Base-by-base conservation (phyloP, 1,140 invertebrate species). In the Samia ricini region DNA sequence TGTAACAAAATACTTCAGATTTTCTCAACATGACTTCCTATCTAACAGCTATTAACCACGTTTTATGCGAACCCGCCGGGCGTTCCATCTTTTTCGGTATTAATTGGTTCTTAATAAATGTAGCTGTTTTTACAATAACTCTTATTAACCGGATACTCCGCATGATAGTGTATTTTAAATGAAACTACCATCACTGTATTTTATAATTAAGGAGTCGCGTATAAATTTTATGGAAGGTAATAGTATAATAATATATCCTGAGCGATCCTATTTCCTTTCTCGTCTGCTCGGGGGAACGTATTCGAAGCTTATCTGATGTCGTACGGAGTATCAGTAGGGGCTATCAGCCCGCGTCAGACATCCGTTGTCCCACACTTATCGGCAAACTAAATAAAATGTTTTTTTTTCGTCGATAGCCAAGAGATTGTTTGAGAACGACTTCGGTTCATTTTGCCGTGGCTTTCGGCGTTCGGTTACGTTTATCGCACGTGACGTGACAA, bases 91-190 rank as follows among this genome's bases (percentile, higher is more conserved):
- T 79, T 73, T 82, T 81, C 84, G 82, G 82, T 72, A 72, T 74
- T 85, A 85, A 88, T 87, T 79, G 78, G 79, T 76, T 86, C 79
- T 76, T 89, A n/a, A n/a, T n/a, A 89, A 89, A 85, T 80, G 83
- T 85, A 72, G 78, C 84, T 81, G 76, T 81, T 83, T 81, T 85
- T 71, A 71, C 65, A 75, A 73, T 85, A 73, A 78, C 81, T 82
- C 74, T 76, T 71, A 75, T 85, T 75, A 80, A 79, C 76, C 73
- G 66, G 83, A 84, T 76, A 74, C 84, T 42, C 33, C 33, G 4
- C 33, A 12, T 42, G 33, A 42, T 10, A 29, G 26, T 29, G 10
- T 0, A 10, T 10, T 29, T 29, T 29, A 29, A 29, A 29, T 10
- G 6, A 29, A 29, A 29, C 6, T 29, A 29, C 12, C 1, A 15